Percentiles rank a stretch among this genome's conserved stretches.
These are phyloP conservation scores for Chouioia cunea DNA, from an alignment of 2,888 invertebrate species.

Conservation along the genomic window DNA sequence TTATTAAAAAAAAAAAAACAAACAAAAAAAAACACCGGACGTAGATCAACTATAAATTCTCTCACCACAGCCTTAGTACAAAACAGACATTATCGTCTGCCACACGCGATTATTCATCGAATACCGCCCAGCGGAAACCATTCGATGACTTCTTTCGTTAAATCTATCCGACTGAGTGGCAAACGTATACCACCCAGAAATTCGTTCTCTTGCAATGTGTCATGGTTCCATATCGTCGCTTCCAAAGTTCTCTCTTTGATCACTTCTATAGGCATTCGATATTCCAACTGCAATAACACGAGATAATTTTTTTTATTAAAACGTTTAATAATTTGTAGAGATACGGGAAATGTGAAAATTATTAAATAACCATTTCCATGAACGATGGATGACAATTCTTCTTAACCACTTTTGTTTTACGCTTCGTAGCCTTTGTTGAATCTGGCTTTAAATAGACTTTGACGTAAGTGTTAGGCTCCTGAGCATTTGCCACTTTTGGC, in stretches of 20 bases:
- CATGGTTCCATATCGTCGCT: constrained; percentile 96
- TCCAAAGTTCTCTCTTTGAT: constrained; percentile 83
- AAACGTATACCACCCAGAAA: constrained; percentile 93
- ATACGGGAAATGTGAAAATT: not conserved
- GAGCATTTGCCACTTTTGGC: constrained; percentile 81
- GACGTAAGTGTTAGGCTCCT: constrained; percentile 90
- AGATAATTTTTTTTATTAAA: not conserved
- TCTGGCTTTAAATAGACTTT: constrained; percentile 96
- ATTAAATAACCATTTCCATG: constrained; percentile 89
- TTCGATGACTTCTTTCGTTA: constrained; percentile 83
- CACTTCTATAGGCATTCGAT: constrained; percentile 85
- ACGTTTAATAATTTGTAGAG: not conserved
- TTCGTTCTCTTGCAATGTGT: constrained; percentile 93
- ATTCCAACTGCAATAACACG: constrained; percentile 78
- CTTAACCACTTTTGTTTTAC: constrained; percentile 94
- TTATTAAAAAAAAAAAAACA: constrained; percentile 21
- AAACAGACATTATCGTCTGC: constrained; percentile 12
- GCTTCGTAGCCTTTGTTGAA: constrained; percentile 90
- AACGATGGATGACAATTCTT: constrained; percentile 96
- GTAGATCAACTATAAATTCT: constrained; percentile 15
- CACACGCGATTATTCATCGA: constrained; percentile 48
- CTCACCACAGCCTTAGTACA: constrained; percentile 46
- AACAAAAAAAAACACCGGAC: constrained; percentile 2
- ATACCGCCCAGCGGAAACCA: constrained; percentile 84
- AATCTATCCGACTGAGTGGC: constrained; percentile 79